phyloP scores from a whole-genome alignment of 1,140 invertebrate genomes.

The Tetragonula clypearis region DNA sequence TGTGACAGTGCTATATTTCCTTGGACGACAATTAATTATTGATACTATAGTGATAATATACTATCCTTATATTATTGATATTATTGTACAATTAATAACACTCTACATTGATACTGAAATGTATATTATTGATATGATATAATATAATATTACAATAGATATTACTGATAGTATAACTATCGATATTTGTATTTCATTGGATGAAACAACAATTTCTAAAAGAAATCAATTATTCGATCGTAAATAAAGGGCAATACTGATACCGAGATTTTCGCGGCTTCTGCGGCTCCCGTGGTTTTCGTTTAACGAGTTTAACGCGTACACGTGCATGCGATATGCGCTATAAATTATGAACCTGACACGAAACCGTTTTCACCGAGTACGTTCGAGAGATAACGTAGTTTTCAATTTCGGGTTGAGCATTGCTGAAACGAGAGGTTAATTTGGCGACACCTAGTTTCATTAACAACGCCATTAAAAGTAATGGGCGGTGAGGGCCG shows the following conservation, averaged over 20 bases:
- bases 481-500: constrained; percentile 79
- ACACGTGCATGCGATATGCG: too few species aligned
- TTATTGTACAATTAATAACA: too few species aligned
- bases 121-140: too few species aligned
- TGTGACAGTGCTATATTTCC: neutral
- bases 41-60: too few species aligned
- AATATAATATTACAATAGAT: too few species aligned
- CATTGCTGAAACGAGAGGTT: constrained; percentile 79
- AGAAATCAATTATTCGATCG: neutral
- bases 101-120: too few species aligned
- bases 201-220: neutral
- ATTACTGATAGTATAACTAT: neutral
- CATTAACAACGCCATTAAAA: constrained; percentile 82
- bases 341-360: neutral
- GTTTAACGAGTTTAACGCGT: neutral
- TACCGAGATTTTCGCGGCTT: neutral
- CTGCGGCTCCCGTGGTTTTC: neutral
- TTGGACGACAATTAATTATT: neutral
- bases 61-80: too few species aligned
- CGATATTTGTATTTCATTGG: neutral
- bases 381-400: neutral
- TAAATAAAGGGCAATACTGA: neutral
- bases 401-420: constrained; percentile 73
- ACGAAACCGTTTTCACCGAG: neutral
- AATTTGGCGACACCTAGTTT: constrained; percentile 82